Percentiles rank a stretch among this genome's conserved stretches.
Conservation (phyloP, 2,797 vertebrate genomes). For the Mareca strepera region DNA sequence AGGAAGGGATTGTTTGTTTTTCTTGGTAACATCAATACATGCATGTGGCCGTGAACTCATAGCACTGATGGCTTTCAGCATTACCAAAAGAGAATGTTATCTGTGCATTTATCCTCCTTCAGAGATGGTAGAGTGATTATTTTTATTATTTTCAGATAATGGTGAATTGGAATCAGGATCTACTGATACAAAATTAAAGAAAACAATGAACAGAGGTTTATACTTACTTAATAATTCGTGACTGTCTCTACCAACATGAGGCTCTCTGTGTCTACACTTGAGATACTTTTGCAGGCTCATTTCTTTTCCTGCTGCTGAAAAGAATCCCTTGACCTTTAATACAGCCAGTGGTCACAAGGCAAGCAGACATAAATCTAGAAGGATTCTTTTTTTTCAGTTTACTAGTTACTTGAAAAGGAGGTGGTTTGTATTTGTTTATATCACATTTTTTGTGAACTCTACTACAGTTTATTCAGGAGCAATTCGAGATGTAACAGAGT, state of each 20-base stretch:
- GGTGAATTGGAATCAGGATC: not conserved
- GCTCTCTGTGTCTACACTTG: not conserved
- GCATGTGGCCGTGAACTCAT: fast-evolving
- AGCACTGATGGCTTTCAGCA: not conserved
- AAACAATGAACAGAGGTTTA: not conserved
- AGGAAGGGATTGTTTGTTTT: not conserved
- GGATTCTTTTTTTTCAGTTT: not conserved
- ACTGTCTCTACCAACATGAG: not conserved
- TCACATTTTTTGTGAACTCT: not conserved
- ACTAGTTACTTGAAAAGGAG: not conserved
- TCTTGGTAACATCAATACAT: not conserved
- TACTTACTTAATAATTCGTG: not conserved
- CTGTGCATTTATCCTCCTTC: not conserved
- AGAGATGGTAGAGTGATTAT: not conserved
- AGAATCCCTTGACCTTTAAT: not conserved
- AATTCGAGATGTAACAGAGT: not conserved
- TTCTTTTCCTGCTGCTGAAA: not conserved
- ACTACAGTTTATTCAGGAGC: not conserved
- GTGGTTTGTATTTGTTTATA: not conserved
- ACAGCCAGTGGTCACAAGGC: not conserved
- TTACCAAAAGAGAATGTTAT: not conserved
- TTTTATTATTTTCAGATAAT: not conserved
- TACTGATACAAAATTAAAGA: not conserved
- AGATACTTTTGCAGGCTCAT: not conserved
- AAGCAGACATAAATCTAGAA: not conserved